phyloP scores from a whole-genome alignment of 2,113 vertebrate genomes.

The Lycaon pictus region DNA sequence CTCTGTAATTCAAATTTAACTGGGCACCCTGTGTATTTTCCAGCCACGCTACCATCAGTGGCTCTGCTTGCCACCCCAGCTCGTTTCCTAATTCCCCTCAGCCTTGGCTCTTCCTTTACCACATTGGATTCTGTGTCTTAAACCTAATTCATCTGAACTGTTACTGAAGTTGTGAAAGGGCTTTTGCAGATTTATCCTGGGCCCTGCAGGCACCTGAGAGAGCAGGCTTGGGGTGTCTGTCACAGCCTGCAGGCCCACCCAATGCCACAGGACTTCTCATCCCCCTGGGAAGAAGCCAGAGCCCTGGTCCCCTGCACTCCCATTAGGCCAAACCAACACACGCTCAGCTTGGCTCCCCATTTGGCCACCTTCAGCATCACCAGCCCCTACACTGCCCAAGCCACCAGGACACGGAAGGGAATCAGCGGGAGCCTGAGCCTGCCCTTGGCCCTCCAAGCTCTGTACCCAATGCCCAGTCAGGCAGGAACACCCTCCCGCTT shows the following conservation, averaged over 20 bases:
- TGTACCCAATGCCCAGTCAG: neutral
- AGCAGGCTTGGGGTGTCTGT: neutral
- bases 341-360: neutral
- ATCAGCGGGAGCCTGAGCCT: neutral
- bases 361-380: neutral
- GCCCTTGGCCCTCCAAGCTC: neutral
- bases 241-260: neutral
- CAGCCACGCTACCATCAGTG: neutral
- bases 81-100: neutral
- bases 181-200: neutral
- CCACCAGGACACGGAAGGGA: neutral
- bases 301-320: neutral
- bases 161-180: neutral
- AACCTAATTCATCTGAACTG: neutral
- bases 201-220: neutral
- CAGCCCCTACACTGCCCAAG: neutral
- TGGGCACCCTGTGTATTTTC: accelerated
- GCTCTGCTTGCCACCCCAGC: neutral
- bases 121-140: neutral
- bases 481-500: neutral
- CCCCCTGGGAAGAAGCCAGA: neutral
- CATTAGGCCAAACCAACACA: neutral
- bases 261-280: neutral
- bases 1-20: neutral
- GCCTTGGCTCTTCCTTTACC: neutral